phyloP scores from a whole-genome alignment of 2,113 vertebrate species.

The Seriola dumerili region DNA sequence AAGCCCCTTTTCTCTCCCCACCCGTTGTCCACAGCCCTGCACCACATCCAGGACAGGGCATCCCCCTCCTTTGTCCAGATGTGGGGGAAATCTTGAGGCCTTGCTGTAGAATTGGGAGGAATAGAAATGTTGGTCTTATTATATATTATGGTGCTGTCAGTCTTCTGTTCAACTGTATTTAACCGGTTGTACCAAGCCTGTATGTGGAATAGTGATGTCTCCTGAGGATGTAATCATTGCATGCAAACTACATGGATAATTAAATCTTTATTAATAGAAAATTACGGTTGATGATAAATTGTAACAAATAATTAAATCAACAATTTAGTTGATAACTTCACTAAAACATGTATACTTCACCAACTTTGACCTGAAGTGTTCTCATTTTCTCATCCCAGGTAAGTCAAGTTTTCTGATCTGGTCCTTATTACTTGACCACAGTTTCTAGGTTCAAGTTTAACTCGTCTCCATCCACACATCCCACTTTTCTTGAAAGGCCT shows the following conservation, averaged over 20 bases:
- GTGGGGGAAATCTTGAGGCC: slow-evolving; percentile 32
- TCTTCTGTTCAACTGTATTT: neutral
- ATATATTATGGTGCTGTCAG: neutral
- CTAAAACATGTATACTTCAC: too few relatives aligned
- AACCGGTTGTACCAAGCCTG: neutral
- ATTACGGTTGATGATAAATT: too few relatives aligned
- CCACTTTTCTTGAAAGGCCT: neutral
- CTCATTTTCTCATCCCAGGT: too few relatives aligned
- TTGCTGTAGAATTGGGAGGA: neutral
- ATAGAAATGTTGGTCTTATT: neutral
- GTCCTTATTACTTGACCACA: too few relatives aligned
- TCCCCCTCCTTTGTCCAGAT: slow-evolving; percentile 53
- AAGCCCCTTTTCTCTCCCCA: slow-evolving; percentile 42
- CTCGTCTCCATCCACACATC: neutral
- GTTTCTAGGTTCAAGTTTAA: too few relatives aligned
- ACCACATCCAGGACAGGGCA: slow-evolving; percentile 28
- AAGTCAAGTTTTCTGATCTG: too few relatives aligned
- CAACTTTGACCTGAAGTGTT: too few relatives aligned
- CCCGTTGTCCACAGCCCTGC: slow-evolving; percentile 35
- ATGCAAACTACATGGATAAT: neutral
- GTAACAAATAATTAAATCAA: too few relatives aligned
- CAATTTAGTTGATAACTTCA: too few relatives aligned
- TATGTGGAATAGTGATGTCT: neutral
- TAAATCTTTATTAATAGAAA: too few relatives aligned
- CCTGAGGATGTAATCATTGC: neutral